Conservation (phyloP, 1,140 invertebrate genomes). For the Pseudachorutes palmiensis region DNA sequence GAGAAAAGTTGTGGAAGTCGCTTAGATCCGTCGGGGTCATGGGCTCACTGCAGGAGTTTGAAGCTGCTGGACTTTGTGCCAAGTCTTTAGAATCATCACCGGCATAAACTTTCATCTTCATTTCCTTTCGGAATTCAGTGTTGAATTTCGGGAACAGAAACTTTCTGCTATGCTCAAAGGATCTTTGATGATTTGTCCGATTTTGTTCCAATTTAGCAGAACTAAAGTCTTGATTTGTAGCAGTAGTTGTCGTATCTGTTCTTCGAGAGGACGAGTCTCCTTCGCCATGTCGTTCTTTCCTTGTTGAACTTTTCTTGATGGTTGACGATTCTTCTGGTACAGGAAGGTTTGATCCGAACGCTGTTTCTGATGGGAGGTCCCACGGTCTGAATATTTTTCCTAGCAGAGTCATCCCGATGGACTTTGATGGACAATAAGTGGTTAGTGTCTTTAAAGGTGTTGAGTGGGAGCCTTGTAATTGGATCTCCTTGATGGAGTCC, state of each 20-base stretch:
- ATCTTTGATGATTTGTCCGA: too few relatives aligned
- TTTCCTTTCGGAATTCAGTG: too few relatives aligned
- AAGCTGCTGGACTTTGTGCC: not conserved
- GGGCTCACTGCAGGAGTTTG: constrained; percentile 6
- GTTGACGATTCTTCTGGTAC: not conserved
- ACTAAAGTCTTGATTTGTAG: too few relatives aligned
- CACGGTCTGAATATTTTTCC: constrained; percentile 39
- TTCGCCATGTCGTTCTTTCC: too few relatives aligned
- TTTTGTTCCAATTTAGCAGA: too few relatives aligned
- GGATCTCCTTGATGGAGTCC: constrained; percentile 4
- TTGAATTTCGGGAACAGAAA: too few relatives aligned
- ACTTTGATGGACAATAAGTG: not conserved
- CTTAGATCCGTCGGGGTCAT: constrained; percentile 4
- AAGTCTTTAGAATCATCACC: too few relatives aligned
- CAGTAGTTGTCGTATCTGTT: too few relatives aligned
- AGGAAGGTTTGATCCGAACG: not conserved
- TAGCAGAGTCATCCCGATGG: constrained; percentile 33
- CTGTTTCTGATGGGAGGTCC: constrained; percentile 23
- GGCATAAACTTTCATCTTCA: too few relatives aligned
- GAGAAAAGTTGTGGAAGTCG: constrained; percentile 10
- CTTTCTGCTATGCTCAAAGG: too few relatives aligned
- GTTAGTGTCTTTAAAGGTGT: not conserved
- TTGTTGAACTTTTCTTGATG: too few relatives aligned
- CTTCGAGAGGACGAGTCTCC: too few relatives aligned
- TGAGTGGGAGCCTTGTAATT: not conserved